Evolutionary conservation across 2,113 vertebrate species (phyloP), one percentile per base, ranked within the genome.

Genomic region (Gobio gobio): DNA sequence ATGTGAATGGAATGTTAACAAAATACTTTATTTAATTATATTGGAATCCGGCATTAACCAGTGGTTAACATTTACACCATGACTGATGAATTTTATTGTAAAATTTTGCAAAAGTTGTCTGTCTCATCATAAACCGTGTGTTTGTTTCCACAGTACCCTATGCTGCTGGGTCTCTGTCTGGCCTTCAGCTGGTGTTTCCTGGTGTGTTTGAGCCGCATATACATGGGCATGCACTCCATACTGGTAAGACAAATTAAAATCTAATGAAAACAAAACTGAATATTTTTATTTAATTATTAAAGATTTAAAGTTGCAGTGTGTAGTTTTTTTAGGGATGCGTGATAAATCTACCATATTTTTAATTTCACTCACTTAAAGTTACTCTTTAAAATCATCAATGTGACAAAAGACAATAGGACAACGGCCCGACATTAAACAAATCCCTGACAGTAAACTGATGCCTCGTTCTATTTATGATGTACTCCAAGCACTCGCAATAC

Each of bases 221-320:
- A 99, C 94, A 97, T 99, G 97, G 98, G 98, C 45, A 99, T 99
- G 98, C 98, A 99, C 94, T 99, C 98, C 0, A 93, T 99, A 89
- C 94, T 99, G 98, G 98, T 99, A 94, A 96, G 97, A 58, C 6
- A 72, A 64, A 33, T 18, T 76, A 29, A 70, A 70, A 40, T 66
- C 3, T 22, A 58, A 68, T 33, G 4, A 5, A 68, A 68, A 68
- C 14, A 16, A 9, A 18, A 36, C 29, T 9, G 14, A 4, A 8
- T 63, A 26, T 36, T 68, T 36, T 20, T 36, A 20, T 68, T 36
- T 4, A 64, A 7, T 64, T 16, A 64, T 33, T 29, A 33, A 33
- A 6, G 0, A 8, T 64, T 2, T 3, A 18, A 66, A 3, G 63
- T 3, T 33, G 14, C 49, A 16, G 49, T 16, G 47, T 51, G 49